Evolutionary conservation across 2,113 vertebrate species (phyloP).

Genomic region (Erinaceus europaeus): DNA sequence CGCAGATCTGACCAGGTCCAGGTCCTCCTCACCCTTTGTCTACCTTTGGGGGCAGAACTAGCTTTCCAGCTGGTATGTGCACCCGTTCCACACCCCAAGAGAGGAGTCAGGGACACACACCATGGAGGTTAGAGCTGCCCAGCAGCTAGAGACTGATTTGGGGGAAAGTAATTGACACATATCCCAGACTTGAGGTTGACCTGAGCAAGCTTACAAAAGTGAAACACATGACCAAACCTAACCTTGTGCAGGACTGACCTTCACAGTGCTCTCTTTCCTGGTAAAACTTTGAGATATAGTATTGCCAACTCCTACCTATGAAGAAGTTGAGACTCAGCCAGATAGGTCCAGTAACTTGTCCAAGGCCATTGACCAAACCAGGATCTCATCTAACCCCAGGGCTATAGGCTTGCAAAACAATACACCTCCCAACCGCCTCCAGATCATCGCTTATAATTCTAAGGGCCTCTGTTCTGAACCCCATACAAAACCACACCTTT

Average conservation of each 20-base stretch:
- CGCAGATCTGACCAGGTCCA: too few species aligned
- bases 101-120: too few species aligned
- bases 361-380: neutral
- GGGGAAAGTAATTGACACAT: neutral
- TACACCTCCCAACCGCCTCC: too few species aligned
- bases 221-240: too few species aligned
- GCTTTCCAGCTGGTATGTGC: neutral
- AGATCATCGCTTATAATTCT: too few species aligned
- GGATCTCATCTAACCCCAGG: neutral
- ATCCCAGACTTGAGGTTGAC: neutral
- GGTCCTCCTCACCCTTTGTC: neutral
- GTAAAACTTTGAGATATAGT: too few species aligned
- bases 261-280: too few species aligned
- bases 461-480: neutral
- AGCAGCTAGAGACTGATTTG: neutral
- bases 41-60: neutral
- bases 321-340: neutral
- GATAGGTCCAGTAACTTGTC: neutral
- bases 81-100: neutral
- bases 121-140: neutral
- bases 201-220: too few species aligned
- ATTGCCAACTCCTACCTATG: too few species aligned
- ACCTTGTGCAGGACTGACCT: too few species aligned
- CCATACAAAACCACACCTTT: neutral
- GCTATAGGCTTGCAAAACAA: neutral